Evolutionary conservation across 2,797 vertebrate species (phyloP).

Genomic region (Mus caroli): DNA sequence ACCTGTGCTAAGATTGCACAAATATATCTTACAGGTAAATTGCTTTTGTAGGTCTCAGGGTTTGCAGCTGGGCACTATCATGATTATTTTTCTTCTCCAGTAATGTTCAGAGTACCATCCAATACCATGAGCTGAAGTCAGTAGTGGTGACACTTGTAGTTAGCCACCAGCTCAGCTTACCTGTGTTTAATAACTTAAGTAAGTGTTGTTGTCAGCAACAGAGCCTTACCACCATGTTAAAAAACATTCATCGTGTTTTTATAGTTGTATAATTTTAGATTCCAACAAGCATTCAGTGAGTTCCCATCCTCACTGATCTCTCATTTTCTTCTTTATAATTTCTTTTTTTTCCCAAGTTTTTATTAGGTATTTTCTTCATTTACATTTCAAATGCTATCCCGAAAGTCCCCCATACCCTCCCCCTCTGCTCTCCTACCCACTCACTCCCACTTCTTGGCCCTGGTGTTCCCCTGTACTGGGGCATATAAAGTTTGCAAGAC

Average conservation of each 20-base stretch:
- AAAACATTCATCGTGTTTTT: background rate
- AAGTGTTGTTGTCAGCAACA: background rate
- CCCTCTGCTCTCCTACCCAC: too few relatives aligned
- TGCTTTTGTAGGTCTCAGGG: background rate
- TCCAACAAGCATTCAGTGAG: background rate
- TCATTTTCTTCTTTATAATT: background rate
- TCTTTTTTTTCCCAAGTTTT: background rate
- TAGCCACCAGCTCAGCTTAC: too few relatives aligned
- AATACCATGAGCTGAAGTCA: background rate
- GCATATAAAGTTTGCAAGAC: too few relatives aligned
- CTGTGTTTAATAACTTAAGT: background rate
- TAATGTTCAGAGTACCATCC: background rate
- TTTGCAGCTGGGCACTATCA: background rate
- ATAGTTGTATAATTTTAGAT: background rate
- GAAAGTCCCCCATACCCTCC: too few relatives aligned
- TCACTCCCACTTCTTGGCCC: too few relatives aligned
- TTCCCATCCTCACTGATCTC: background rate
- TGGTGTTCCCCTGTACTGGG: too few relatives aligned
- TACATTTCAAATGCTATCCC: too few relatives aligned
- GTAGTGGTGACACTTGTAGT: background rate
- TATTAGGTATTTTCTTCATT: too few relatives aligned
- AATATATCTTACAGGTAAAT: background rate
- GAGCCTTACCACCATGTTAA: background rate
- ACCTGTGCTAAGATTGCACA: background rate
- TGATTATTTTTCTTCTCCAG: background rate